Conservation (phyloP, 1,140 invertebrate species). For the Nixonia krombeini region DNA sequence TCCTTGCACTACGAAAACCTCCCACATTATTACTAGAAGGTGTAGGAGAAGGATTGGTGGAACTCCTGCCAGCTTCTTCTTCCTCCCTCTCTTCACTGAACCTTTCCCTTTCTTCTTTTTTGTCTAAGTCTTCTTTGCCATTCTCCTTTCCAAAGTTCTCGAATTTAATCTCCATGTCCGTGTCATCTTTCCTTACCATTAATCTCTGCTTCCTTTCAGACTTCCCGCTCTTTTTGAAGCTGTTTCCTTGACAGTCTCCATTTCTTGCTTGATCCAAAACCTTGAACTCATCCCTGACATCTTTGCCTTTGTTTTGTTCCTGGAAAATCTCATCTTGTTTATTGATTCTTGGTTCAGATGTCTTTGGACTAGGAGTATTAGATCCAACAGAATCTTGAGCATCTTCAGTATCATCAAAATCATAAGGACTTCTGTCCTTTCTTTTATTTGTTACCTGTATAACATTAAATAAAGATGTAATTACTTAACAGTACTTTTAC, state of each 20-base stretch:
- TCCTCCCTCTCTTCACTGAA: constrained; percentile 66
- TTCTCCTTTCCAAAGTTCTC: constrained; percentile 59
- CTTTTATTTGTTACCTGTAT: background rate
- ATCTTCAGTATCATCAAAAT: constrained; percentile 60
- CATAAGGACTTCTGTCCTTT: constrained; percentile 47
- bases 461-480: too few species aligned
- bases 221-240: constrained; percentile 59
- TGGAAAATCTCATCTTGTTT: constrained; percentile 12
- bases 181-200: constrained; percentile 62
- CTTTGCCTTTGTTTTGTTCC: constrained; percentile 10
- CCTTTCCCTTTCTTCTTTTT: constrained; percentile 54
- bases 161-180: constrained; percentile 63
- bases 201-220: constrained; percentile 65
- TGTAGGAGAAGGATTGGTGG: constrained; percentile 65
- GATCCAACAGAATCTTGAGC: constrained; percentile 50
- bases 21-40: constrained; percentile 59
- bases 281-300: constrained; percentile 7
- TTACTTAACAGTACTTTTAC: too few species aligned
- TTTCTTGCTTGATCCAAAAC: constrained; percentile 44
- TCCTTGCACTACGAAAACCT: constrained; percentile 64
- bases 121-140: constrained; percentile 56
- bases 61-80: constrained; percentile 64
- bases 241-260: constrained; percentile 42
- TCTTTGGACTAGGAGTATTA: constrained; percentile 48
- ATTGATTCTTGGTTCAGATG: constrained; percentile 4